These are phyloP conservation scores for Pangasius djambal DNA, from an alignment of 2,797 vertebrate species.

Conservation along the genomic window DNA sequence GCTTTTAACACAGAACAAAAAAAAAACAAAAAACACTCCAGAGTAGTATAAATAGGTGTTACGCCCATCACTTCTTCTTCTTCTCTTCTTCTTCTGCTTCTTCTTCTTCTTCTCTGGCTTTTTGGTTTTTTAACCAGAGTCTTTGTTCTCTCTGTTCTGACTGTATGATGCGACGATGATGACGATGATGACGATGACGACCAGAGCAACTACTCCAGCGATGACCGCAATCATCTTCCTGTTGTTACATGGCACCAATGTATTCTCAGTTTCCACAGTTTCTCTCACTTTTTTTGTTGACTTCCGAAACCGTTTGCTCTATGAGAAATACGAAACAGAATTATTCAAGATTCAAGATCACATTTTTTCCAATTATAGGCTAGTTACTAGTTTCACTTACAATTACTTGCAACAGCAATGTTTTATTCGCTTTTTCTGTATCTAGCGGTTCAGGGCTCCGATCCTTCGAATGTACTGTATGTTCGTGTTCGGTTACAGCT, in stretches of 20 bases:
- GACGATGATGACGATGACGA: constrained; percentile 56
- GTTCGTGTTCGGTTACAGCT: too few species aligned
- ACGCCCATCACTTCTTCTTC: background rate
- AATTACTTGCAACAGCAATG: background rate
- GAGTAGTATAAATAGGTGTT: background rate
- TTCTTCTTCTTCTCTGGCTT: background rate
- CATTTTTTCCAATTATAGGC: background rate
- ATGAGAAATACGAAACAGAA: background rate
- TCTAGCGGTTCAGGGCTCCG: too few species aligned
- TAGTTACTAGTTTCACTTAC: background rate
- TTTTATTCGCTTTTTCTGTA: too few species aligned
- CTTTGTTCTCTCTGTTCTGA: background rate
- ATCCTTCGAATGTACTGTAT: too few species aligned
- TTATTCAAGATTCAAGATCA: background rate
- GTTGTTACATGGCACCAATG: constrained; percentile 47
- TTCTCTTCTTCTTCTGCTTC: background rate
- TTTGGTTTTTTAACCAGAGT: background rate
- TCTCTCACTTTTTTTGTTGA: constrained; percentile 67
- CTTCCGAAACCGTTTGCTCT: constrained; percentile 74
- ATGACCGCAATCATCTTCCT: constrained; percentile 63
- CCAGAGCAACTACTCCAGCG: constrained; percentile 12
- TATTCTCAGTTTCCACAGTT: constrained; percentile 64
- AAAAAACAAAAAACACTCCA: background rate
- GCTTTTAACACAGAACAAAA: background rate
- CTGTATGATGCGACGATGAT: background rate